Evolutionary conservation across 1,140 invertebrate species (phyloP).

Genomic region (Solenopsis fugax): DNA sequence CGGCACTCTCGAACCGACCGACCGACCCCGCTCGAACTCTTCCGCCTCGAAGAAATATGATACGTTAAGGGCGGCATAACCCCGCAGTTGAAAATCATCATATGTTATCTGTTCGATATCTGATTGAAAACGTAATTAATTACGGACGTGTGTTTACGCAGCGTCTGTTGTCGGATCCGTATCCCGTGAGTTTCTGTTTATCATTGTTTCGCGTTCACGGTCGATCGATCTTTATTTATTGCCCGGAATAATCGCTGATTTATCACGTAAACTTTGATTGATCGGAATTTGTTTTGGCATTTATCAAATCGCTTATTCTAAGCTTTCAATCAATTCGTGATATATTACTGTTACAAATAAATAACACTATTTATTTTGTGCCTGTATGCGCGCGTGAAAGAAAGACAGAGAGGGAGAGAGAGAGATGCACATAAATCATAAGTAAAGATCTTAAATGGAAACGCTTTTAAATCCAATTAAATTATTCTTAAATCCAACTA

Average conservation of each 20-base stretch:
- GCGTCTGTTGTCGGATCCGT: not conserved
- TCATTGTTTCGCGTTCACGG: constrained; percentile 1
- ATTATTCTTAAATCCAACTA: not conserved
- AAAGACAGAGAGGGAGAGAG: too few species aligned
- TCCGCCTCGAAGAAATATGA: constrained; percentile 63
- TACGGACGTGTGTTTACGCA: not conserved
- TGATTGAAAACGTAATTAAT: constrained; percentile 51
- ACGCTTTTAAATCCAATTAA: not conserved
- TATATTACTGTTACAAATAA: not conserved
- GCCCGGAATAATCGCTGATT: constrained; percentile 23
- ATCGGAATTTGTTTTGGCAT: constrained; percentile 34
- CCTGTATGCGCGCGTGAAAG: too few species aligned
- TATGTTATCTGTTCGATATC: constrained; percentile 2
- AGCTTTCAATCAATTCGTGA: constrained; percentile 7
- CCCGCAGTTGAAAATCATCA: constrained; percentile 37
- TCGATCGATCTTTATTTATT: constrained; percentile 56
- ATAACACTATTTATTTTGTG: not conserved
- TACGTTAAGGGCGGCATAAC: constrained; percentile 40
- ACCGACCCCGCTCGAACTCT: constrained; percentile 35
- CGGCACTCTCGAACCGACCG: constrained; percentile 47
- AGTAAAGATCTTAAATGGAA: not conserved
- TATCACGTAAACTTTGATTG: constrained; percentile 17
- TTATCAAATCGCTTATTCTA: constrained; percentile 34
- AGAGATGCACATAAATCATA: too few species aligned
- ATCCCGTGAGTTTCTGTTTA: constrained; percentile 6